Evolutionary conservation across 2,888 invertebrate genomes (phyloP).

Genomic region (Diogma glabrata): DNA sequence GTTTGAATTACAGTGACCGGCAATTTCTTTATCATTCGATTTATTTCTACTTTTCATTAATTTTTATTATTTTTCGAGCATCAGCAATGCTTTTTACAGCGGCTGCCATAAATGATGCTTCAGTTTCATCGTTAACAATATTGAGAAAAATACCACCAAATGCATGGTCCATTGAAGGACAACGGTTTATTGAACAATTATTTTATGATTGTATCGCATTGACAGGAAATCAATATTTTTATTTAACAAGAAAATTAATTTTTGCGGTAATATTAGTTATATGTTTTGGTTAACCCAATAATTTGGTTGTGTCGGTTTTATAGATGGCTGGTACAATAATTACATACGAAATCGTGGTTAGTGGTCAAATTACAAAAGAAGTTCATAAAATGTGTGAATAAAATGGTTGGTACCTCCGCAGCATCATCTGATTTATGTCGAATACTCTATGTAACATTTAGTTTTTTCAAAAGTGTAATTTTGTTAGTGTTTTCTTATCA

Average conservation of each 20-base stretch:
- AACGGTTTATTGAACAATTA: not conserved
- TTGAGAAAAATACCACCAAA: not conserved
- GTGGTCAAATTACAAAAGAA: not conserved
- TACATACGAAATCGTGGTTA: not conserved
- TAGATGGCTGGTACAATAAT: not conserved
- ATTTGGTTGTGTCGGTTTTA: not conserved
- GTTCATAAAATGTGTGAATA: no score
- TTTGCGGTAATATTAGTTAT: not conserved
- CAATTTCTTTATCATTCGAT: no score
- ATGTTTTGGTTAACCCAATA: no score
- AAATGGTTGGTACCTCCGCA: no score
- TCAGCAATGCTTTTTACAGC: not conserved
- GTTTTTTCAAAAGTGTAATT: no score
- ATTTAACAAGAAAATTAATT: not conserved
- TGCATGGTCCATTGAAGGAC: not conserved
- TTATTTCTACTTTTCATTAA: not conserved
- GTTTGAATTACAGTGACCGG: no score
- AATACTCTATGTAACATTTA: no score
- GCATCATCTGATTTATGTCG: no score
- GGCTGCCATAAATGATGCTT: not conserved
- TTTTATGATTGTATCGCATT: not conserved
- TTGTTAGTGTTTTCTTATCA: no score
- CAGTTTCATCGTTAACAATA: not conserved
- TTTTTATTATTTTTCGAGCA: not conserved
- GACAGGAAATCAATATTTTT: not conserved